phyloP scores from a whole-genome alignment of 2,797 vertebrate genomes.

The Sebastes oblongus region DNA sequence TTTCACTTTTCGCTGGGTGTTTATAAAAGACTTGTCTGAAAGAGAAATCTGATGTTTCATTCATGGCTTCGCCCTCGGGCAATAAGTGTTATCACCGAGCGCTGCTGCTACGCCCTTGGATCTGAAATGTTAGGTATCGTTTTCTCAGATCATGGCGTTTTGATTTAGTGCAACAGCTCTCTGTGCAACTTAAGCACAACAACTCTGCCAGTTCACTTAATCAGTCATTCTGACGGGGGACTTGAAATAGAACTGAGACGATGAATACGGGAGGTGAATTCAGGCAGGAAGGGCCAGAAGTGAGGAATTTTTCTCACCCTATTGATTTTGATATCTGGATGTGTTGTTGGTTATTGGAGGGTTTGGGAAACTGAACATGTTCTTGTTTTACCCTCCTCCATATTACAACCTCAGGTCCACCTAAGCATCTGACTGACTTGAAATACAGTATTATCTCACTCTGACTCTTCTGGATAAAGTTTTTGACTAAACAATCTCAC shows the following conservation, averaged over 20 bases:
- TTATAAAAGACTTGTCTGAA: slow-evolving; percentile 76
- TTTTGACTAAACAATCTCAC: neutral
- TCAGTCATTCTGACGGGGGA: neutral
- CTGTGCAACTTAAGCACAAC: slow-evolving; percentile 24
- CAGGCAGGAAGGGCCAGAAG: neutral
- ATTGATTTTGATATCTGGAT: neutral
- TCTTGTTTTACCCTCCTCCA: neutral
- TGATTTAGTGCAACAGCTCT: slow-evolving; percentile 33
- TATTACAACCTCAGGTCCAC: neutral
- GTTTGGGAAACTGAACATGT: neutral
- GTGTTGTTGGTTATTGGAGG: neutral
- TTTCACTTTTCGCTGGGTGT: slow-evolving; percentile 70
- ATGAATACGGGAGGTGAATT: neutral
- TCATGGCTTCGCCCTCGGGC: slow-evolving; percentile 69
- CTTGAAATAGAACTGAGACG: neutral
- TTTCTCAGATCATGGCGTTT: slow-evolving; percentile 31
- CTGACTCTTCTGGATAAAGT: neutral
- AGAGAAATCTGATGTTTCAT: slow-evolving; percentile 81
- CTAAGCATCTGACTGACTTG: neutral
- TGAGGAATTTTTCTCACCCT: neutral
- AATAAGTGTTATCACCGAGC: slow-evolving; percentile 58
- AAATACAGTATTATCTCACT: neutral
- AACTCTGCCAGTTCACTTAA: neutral
- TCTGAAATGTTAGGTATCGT: slow-evolving; percentile 55
- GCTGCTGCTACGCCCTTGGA: slow-evolving; percentile 51